Evolutionary conservation across 2,113 vertebrate genomes (phyloP).

Genomic region (Apteryx owenii): DNA sequence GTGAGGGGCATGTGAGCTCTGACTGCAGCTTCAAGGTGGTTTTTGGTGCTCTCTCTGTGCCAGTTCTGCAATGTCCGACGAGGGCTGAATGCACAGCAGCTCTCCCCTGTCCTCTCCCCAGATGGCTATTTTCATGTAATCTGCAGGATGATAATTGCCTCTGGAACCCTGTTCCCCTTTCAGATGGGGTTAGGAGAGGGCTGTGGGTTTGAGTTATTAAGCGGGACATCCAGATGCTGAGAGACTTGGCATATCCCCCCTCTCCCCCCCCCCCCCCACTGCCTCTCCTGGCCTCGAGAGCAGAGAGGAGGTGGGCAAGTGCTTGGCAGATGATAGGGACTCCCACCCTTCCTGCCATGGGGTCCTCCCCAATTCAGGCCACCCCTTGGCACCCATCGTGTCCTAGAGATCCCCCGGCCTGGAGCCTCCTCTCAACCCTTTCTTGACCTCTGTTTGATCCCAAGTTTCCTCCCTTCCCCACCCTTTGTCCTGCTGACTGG

Average conservation of each 20-base stretch:
- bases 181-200: too few species aligned
- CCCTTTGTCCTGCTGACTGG: neutral
- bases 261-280: too few species aligned
- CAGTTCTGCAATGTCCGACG: too few species aligned
- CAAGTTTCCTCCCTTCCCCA: rapidly evolving
- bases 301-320: neutral
- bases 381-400: neutral
- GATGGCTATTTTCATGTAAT: neutral
- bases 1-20: too few species aligned
- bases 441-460: rapidly evolving
- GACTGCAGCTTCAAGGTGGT: too few species aligned
- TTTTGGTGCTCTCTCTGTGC: too few species aligned
- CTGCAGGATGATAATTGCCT: neutral
- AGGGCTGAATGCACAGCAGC: too few species aligned
- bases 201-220: neutral
- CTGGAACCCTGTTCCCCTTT: too few species aligned
- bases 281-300: neutral
- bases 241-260: neutral
- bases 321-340: rapidly evolving
- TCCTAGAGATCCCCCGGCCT: too few species aligned
- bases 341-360: neutral
- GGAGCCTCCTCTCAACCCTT: neutral
- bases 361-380: neutral
- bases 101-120: too few species aligned
- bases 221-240: neutral